Evolutionary conservation across 2,888 invertebrate species (phyloP), one percentile per base, ranked within the genome.

Genomic region (Yponomeuta sedellus): DNA sequence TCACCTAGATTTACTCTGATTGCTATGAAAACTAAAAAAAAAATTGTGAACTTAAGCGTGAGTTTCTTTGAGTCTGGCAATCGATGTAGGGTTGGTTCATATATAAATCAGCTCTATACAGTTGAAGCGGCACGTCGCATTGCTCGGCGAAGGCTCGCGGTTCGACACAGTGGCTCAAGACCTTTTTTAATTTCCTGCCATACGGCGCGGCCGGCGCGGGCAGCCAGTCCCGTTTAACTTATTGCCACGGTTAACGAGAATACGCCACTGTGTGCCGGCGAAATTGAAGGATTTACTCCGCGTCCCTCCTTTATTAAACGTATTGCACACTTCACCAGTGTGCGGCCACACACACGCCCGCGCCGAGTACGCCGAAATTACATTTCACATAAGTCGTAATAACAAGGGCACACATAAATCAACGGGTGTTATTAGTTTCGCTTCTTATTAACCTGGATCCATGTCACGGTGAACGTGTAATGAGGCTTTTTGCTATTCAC

Each of bases 351-450:
- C 40, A 16, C 39, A 64, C 52, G 73, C 78, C 81, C 85, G 84
- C 86, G 86, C 73, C 84, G 74, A 69, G 71, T 83, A 83, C 82
- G 83, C 86, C 88, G 85, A 90, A 90, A 91, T 90, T 90, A 90
- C 89, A 88, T 90, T 90, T 91, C 89, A 86, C 90, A 87, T 89
- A 89, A 91, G 88, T 89, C 86, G 91, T 91, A 91, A 91, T 90
- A 90, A 88, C 89, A 88, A 87, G 88, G 88, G 88, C 82, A 86
- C 82, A 84, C 87, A 88, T 90, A 90, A 89, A 90, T 90, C 90
- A 90, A 86, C 28, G 80, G 81, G 82, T 86, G 86, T 88, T 90
- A 90, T 90, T 91, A 91, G 88, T 90, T 90, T 90, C 86, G 39
- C 57, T 64, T 86, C 86, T 81, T 82, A 83, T 87, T 85, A 83